These are phyloP conservation scores for Sorex maritimensis DNA, from an alignment of 2,797 vertebrate genomes.

Conservation along the genomic window DNA sequence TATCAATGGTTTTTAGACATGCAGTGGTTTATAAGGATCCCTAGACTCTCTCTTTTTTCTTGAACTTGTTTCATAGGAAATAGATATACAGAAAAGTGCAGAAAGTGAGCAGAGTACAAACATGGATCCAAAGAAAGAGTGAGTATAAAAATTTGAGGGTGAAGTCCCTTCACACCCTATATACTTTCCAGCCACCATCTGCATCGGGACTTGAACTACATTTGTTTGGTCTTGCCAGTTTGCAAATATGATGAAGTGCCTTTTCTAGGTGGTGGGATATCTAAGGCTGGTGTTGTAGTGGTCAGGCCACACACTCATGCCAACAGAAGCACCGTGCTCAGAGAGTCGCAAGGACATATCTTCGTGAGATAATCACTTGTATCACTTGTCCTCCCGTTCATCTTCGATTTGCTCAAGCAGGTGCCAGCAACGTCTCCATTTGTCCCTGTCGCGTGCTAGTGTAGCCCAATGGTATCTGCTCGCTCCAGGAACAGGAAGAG, in stretches of 20 bases:
- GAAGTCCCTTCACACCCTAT: not conserved
- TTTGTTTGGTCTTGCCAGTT: not conserved
- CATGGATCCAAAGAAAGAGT: not conserved
- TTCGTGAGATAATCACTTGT: no score
- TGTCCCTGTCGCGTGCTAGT: no score
- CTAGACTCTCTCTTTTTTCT: not conserved
- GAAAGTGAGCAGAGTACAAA: rapidly evolving
- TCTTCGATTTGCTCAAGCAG: no score
- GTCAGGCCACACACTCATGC: not conserved
- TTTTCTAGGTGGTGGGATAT: not conserved
- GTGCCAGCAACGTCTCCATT: no score
- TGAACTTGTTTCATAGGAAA: not conserved
- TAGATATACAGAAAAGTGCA: not conserved
- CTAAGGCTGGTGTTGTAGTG: not conserved
- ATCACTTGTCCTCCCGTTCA: no score
- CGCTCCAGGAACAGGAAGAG: no score
- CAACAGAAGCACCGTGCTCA: no score
- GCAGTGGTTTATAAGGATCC: not conserved
- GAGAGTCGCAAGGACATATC: no score
- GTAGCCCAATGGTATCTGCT: no score
- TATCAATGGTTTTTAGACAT: not conserved
- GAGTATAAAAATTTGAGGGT: no score
- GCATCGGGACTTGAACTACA: not conserved
- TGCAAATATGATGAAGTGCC: not conserved
- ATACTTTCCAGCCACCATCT: not conserved